Evolutionary conservation across 1,140 invertebrate species (phyloP).

Genomic region (Cydia pomonella): DNA sequence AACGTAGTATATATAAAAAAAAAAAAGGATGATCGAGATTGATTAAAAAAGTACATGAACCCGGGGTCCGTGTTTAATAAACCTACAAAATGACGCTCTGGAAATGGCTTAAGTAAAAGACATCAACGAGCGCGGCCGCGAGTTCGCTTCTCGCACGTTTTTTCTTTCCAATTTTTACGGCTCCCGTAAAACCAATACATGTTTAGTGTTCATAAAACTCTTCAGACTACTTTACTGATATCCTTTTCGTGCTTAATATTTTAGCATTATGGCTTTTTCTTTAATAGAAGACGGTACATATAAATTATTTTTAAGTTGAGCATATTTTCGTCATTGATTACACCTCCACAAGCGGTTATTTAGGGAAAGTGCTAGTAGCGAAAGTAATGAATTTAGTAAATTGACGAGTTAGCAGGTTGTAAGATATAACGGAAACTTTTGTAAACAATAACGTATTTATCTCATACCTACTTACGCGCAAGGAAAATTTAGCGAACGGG

Average conservation of each 20-base stretch:
- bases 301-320: neutral
- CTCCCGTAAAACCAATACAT: conserved; percentile 28
- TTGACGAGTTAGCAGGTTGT: conserved; percentile 17
- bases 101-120: conserved; percentile 67
- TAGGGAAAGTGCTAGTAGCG: conserved; percentile 32
- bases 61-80: neutral
- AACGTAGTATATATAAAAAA: too few relatives aligned
- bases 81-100: conserved; percentile 14
- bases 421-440: conserved; percentile 18
- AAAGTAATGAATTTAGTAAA: conserved; percentile 27
- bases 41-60: neutral
- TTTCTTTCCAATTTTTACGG: conserved; percentile 2
- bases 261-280: conserved; percentile 9
- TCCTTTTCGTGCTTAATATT: neutral
- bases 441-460: conserved; percentile 20
- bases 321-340: neutral
- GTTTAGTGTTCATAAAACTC: conserved; percentile 27
- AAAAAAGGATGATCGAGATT: neutral
- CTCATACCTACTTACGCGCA: neutral
- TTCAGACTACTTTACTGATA: conserved; percentile 24
- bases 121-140: conserved; percentile 63
- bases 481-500: conserved; percentile 12
- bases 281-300: neutral
- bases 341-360: neutral
- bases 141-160: neutral